Evolutionary conservation across 2,113 vertebrate genomes (phyloP), one percentile per base, ranked within the genome.

Genomic region (Lophochroa leadbeateri): DNA sequence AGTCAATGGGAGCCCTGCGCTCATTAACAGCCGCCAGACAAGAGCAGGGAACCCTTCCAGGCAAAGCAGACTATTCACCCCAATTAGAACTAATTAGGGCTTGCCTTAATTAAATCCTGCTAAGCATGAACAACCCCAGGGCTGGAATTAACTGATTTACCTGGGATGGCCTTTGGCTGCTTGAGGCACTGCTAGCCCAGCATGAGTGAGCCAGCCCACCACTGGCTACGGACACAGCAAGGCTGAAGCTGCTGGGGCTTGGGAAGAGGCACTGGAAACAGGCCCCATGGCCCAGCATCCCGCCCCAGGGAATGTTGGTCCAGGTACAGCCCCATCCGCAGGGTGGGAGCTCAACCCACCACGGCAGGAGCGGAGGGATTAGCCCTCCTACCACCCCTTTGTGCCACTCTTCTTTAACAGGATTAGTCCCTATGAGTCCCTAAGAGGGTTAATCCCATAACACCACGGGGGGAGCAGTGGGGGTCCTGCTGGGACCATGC

Each of bases 41-140:
- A 52, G 76, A 83, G 80, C 60, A 33, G 91, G 81, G 71, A 84
- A 58, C 68, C 82, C 88, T 80, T 90, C 84, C 85, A 94, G 82
- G 91, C 92, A 64, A 80, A 92, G 75, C 58, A 6, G 25, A 37
- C 90, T 43, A 14, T 61, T 91, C 92, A 77, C 35, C 75, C 80
- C 5, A 4, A 88, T 95, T 86, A 88, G 25, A 63, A 24, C 92
- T 93, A 96, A 96, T 96, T 96, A 97, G 78, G 74, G 67, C 58
- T 86, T 9, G 77, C 85, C 96, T 97, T 95, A 96, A 96, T 96
- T 95, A 96, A 96, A 97, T 88, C 82, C 96, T 24, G 44, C 94
- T 94, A 70, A 94, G 82, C 91, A 20, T 2, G 65, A 94, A 21
- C 65, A 70, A 72, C 28, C 17, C 4, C 92, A 75, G 55, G 91